Conservation (phyloP, 1,140 invertebrate species). For the Myzus persicae region DNA sequence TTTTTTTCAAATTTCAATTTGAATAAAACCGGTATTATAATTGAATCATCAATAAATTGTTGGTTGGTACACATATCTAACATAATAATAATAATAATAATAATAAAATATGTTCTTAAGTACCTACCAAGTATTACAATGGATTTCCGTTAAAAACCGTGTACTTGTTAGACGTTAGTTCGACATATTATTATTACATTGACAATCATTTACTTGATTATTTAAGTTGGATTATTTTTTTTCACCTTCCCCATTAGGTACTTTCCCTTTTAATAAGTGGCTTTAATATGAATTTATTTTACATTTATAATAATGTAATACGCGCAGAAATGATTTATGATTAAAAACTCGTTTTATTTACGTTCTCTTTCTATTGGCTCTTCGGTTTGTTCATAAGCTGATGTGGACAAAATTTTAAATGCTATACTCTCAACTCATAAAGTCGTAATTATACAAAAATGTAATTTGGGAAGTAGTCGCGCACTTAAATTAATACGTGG, state of each 20-base stretch:
- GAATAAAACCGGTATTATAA: conserved; percentile 41
- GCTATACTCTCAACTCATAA: not conserved
- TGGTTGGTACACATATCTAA: not conserved
- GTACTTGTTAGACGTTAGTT: not conserved
- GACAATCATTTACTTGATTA: not conserved
- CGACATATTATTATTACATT: conserved; percentile 9
- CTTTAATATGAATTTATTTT: conserved; percentile 44
- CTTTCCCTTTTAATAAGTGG: conserved; percentile 39
- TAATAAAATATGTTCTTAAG: not conserved
- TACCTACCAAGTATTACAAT: not conserved
- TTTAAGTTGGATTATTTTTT: conserved; percentile 10
- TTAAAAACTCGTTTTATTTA: conserved; percentile 49
- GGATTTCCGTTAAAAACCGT: conserved; percentile 14
- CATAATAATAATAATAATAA: not conserved
- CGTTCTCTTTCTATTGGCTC: conserved; percentile 28
- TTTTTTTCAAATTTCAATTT: conserved; percentile 29
- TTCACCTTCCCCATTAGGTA: conserved; percentile 5
- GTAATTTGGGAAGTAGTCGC: not conserved
- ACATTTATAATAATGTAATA: not conserved
- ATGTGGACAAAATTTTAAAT: not conserved
- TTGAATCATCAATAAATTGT: conserved; percentile 11
- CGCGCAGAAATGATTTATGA: conserved; percentile 35
- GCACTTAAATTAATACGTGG: not conserved
- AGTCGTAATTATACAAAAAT: not conserved
- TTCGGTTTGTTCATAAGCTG: not conserved